Conservation (phyloP, 2,888 invertebrate genomes). For the Caenorhabditis sp. region DNA sequence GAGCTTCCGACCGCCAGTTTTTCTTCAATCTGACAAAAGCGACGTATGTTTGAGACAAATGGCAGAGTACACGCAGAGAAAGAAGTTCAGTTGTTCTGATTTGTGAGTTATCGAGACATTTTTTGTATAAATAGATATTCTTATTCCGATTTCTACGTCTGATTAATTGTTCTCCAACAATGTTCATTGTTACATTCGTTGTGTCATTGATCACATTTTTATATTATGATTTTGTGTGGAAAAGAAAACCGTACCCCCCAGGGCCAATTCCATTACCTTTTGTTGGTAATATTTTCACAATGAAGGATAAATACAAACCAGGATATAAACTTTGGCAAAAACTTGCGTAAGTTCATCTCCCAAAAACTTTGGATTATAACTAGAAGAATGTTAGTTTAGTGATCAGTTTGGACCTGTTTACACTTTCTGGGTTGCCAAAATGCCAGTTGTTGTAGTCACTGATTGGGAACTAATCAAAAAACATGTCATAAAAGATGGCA, state of each 20-base stretch:
- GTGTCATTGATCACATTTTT: not conserved
- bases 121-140: not conserved
- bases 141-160: not conserved
- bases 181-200: not conserved
- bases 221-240: conserved; percentile 33
- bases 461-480: conserved; percentile 38
- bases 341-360: conserved; percentile 11
- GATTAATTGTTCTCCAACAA: not conserved
- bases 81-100: too few relatives aligned
- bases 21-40: too few relatives aligned
- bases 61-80: too few relatives aligned
- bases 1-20: too few relatives aligned
- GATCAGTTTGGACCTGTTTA: conserved; percentile 36
- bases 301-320: conserved; percentile 20
- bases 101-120: not conserved
- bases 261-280: conserved; percentile 35
- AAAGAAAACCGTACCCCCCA: conserved; percentile 32
- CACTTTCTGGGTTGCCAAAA: conserved; percentile 36
- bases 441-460: conserved; percentile 35
- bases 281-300: conserved; percentile 26
- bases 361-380: too few relatives aligned
- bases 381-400: too few relatives aligned
- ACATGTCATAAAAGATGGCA: conserved; percentile 33
- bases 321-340: conserved; percentile 35
- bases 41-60: too few relatives aligned